Conservation (phyloP, 2,113 vertebrate genomes). For the Apteryx mantelli region DNA sequence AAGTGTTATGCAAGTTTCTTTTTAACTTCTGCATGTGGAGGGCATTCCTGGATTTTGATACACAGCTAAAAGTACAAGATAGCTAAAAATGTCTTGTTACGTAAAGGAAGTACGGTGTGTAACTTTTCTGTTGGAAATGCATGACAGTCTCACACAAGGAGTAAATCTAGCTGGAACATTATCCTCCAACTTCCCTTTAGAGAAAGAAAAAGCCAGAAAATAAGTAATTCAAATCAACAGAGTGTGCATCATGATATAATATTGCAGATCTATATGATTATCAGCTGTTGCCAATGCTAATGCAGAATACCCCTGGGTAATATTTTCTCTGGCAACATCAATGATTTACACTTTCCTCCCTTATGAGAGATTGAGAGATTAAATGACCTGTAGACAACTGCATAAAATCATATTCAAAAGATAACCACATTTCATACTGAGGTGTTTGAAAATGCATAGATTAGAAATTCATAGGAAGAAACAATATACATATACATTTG, state of each 20-base stretch:
- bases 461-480: conserved; percentile 26
- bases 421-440: not conserved
- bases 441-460: conserved; percentile 3
- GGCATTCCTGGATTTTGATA: not conserved
- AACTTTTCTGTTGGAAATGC: not conserved
- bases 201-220: not conserved
- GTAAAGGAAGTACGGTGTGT: not conserved
- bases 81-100: not conserved
- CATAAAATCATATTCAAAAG: conserved; percentile 26
- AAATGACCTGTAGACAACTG: conserved; percentile 46
- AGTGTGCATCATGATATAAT: not conserved
- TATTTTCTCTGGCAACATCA: conserved; percentile 1
- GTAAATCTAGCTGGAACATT: not conserved
- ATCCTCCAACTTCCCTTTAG: not conserved
- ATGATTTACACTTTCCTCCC: conserved; percentile 4
- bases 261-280: conserved; percentile 25
- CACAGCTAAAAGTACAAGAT: not conserved
- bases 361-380: conserved; percentile 32
- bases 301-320: not conserved
- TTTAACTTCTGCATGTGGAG: not conserved
- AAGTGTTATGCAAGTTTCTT: not conserved
- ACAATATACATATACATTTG: not conserved
- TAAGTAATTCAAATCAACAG: not conserved
- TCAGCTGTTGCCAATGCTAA: conserved; percentile 18
- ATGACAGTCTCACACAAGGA: not conserved